These are phyloP conservation scores for Ferrisia virgata DNA, from an alignment of 2,888 invertebrate species.

Conservation along the genomic window DNA sequence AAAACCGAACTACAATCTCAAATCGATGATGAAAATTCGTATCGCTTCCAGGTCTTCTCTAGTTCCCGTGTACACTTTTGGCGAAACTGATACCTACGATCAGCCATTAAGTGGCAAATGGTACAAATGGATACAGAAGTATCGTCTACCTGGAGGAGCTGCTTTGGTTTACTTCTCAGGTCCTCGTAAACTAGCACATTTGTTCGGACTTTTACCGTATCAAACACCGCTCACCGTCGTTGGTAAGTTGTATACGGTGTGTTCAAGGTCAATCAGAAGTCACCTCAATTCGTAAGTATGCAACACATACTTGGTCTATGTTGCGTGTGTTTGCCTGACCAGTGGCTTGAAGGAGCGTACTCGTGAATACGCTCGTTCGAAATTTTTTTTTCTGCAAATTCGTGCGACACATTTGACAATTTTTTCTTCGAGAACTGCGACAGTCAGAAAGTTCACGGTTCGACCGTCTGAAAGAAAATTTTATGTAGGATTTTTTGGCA, in stretches of 20 bases:
- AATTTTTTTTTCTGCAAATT: no score
- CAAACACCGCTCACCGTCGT: not conserved
- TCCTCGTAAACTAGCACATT: constrained; percentile 55
- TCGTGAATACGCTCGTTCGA: no score
- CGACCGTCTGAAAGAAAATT: no score
- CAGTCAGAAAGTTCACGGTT: no score
- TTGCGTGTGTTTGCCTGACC: no score
- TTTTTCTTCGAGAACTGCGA: no score
- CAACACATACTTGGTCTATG: no score
- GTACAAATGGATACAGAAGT: constrained; percentile 66
- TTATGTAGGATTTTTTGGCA: no score
- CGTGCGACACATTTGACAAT: not conserved
- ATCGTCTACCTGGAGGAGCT: constrained; percentile 61
- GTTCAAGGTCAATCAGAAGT: no score
- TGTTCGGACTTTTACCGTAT: constrained; percentile 47
- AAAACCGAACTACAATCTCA: not conserved
- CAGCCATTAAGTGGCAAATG: constrained; percentile 66
- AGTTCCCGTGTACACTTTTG: constrained; percentile 86
- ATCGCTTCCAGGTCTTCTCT: constrained; percentile 63
- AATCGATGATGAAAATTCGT: not conserved
- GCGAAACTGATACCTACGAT: constrained; percentile 80
- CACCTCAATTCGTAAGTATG: no score
- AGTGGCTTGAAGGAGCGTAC: no score
- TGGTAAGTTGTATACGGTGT: constrained; percentile 18
- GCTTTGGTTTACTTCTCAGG: constrained; percentile 76